Evolutionary conservation across 2,797 vertebrate species (phyloP).

Genomic region (Chaunax sp.): DNA sequence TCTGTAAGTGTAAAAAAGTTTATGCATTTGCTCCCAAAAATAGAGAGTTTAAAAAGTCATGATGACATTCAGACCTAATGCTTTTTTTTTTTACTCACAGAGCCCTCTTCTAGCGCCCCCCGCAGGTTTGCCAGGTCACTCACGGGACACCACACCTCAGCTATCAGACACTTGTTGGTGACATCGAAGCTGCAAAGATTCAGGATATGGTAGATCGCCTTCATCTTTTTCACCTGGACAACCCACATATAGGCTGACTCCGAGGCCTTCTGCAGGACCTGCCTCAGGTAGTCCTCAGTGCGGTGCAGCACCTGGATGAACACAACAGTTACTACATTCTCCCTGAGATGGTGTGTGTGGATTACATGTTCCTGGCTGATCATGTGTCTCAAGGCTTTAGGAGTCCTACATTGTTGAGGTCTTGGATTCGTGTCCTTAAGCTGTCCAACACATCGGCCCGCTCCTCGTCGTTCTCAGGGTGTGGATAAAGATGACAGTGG

Average conservation of each 20-base stretch:
- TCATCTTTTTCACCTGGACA: slow-evolving; percentile 97
- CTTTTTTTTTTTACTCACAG: slow-evolving; percentile 84
- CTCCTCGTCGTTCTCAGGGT: slow-evolving; percentile 91
- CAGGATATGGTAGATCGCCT: slow-evolving; percentile 96
- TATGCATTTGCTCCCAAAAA: no score
- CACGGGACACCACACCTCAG: slow-evolving; percentile 97
- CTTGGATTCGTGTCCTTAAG: slow-evolving; percentile 91
- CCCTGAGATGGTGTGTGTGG: not conserved
- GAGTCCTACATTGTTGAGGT: slow-evolving; percentile 90
- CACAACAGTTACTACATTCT: slow-evolving; percentile 3
- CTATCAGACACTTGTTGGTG: slow-evolving; percentile 98
- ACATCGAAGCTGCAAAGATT: slow-evolving; percentile 98
- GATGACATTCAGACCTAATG: not conserved
- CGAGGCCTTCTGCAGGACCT: slow-evolving; percentile 93
- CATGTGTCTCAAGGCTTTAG: slow-evolving; percentile 81
- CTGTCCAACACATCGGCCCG: slow-evolving; percentile 90
- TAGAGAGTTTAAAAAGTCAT: not conserved
- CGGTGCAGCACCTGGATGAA: slow-evolving; percentile 91
- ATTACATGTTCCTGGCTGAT: slow-evolving; percentile 4
- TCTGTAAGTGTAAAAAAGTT: no score
- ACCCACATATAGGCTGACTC: slow-evolving; percentile 91
- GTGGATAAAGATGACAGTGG: slow-evolving; percentile 96
- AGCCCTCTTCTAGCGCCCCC: slow-evolving; percentile 92
- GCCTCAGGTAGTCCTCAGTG: slow-evolving; percentile 95
- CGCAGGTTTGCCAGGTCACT: slow-evolving; percentile 89